Percentiles rank a stretch among this genome's conserved stretches.
phyloP scores from a whole-genome alignment of 2,113 vertebrate genomes.

The Hemiprocne comata region DNA sequence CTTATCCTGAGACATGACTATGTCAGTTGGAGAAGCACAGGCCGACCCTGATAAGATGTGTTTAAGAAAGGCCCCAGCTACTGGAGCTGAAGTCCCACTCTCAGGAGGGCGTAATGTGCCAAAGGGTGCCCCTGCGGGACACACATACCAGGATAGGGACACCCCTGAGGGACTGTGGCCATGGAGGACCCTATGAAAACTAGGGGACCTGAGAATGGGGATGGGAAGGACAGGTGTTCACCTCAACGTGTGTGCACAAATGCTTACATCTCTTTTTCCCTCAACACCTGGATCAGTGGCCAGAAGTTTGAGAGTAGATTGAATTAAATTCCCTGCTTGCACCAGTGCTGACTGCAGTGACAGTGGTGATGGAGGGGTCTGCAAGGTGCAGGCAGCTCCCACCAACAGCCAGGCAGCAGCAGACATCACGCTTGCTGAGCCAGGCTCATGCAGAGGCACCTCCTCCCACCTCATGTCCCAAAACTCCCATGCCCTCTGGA shows the following conservation, averaged over 20 bases:
- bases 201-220: accelerated
- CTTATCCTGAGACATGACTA: background rate
- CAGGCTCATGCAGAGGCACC: background rate
- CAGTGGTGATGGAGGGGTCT: background rate
- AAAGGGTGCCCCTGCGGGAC: background rate
- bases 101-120: background rate
- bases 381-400: background rate
- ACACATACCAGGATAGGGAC: accelerated
- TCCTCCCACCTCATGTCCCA: background rate
- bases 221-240: accelerated
- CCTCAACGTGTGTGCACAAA: too few species aligned
- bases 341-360: background rate
- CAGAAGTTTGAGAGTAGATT: background rate
- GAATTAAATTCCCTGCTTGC: background rate
- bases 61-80: background rate
- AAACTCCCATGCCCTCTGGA: background rate
- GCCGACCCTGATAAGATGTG: background rate
- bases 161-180: background rate
- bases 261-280: background rate
- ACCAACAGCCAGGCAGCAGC: background rate
- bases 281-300: background rate
- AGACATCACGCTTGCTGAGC: accelerated
- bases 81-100: background rate
- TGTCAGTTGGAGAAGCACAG: background rate
- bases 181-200: background rate